Base-by-base conservation (phyloP, 2,888 invertebrate species). In the Ametastegia equiseti region DNA sequence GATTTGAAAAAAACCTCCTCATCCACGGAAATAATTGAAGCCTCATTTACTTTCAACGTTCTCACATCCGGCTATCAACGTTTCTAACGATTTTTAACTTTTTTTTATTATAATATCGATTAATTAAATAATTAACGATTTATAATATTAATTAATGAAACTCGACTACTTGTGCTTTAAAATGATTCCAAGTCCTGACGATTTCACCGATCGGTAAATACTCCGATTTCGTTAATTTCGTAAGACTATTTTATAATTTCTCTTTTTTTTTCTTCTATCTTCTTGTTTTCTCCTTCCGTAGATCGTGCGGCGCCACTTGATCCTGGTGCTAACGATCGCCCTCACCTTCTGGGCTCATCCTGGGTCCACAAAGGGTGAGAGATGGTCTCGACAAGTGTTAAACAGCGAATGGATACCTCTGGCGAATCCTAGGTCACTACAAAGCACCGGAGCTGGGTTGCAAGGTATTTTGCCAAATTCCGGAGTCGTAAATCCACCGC, bases 361-460 rank as follows among this genome's bases (percentile, higher is more conserved):
- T 57, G 84, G 84, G 2, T 80, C 63, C 15, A 63, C 81, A 19
- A 45, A 73, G 15, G 87, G 87, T 45, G 89, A 91, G 47, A 87
- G 91, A 88, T 91, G 91, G 91, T 91, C 91, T 42, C 88, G 91
- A 63, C 91, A 91, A 81, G 87, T 90, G 42, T 86, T 90, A 0
- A 91, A 89, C 82, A 91, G 91, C 87, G 91, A 91, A 79, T 91
- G 91, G 91, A 91, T 91, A n/a, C 91, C 91, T 1, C 81, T 91
- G 80, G 86, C 91, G 36, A 87, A 88, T 86, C 90, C 90, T 0
- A 86, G 88, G 30, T 82, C 85, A 42, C 71, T 82, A 33, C 88
- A 87, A 30, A 4, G 36, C 13, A 23, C 19, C 13, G 71, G 45
- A 27, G 33, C 19, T 57, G 3, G 47, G n/a, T 39, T 23, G 39